phyloP scores from a whole-genome alignment of 2,888 invertebrate species.

The Drosophila birchii region DNA sequence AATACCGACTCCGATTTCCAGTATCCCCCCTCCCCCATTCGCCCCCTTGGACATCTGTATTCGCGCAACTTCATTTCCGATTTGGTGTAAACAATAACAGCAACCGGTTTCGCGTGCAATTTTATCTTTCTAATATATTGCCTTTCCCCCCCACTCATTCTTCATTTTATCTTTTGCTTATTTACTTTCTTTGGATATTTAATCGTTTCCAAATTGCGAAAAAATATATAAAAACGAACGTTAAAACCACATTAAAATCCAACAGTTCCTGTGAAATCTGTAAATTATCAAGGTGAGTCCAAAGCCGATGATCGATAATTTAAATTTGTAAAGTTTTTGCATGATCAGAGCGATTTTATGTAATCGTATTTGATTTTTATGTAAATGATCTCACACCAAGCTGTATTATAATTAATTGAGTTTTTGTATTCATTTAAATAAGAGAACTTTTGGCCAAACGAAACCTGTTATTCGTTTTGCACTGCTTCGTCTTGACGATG shows the following conservation, averaged over 20 bases:
- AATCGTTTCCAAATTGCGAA: slow-evolving; percentile 34
- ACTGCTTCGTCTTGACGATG: not conserved
- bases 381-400: slow-evolving; percentile 19
- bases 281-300: slow-evolving; percentile 29
- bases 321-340: not conserved
- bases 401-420: not conserved
- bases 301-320: slow-evolving; percentile 14
- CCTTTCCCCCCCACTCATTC: slow-evolving; percentile 20
- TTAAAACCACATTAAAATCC: slow-evolving; percentile 13
- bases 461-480: not conserved
- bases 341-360: slow-evolving; percentile 11
- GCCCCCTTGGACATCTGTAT: slow-evolving; percentile 14
- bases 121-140: slow-evolving; percentile 33
- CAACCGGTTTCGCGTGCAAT: slow-evolving; percentile 63
- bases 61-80: slow-evolving; percentile 35
- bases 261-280: slow-evolving; percentile 26
- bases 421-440: not conserved
- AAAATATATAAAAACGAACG: slow-evolving; percentile 12
- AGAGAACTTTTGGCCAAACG: not conserved
- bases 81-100: slow-evolving; percentile 57
- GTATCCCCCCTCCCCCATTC: not conserved
- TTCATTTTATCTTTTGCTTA: slow-evolving; percentile 20
- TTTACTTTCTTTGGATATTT: slow-evolving; percentile 33
- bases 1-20: slow-evolving; percentile 34
- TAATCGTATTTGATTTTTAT: slow-evolving; percentile 22